phyloP scores from a whole-genome alignment of 1,140 invertebrate species.

The Bombus superbus region DNA sequence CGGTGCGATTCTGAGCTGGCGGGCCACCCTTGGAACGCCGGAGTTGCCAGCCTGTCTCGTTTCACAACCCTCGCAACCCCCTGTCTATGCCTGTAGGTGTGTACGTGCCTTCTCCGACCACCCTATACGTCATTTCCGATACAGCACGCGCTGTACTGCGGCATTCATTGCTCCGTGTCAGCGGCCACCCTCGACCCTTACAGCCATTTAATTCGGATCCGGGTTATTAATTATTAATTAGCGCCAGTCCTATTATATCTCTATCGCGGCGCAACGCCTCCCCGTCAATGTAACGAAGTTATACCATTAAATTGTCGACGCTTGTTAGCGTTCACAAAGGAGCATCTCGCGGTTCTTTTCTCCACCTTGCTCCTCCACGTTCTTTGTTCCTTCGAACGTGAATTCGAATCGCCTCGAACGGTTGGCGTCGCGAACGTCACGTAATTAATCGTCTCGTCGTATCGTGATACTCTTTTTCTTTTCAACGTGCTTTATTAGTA shows the following conservation, averaged over 20 bases:
- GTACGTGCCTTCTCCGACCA: conserved; percentile 34
- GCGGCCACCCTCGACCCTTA: conserved; percentile 75
- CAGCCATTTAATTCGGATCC: conserved; percentile 81
- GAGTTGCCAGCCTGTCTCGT: conserved; percentile 47
- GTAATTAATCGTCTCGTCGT: conserved; percentile 49
- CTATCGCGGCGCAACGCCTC: conserved; percentile 75
- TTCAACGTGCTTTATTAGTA: background rate
- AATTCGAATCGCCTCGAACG: conserved; percentile 36
- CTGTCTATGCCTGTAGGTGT: background rate
- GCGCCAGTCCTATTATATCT: conserved; percentile 79
- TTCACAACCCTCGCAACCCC: conserved; percentile 39
- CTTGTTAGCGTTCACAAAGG: conserved; percentile 68
- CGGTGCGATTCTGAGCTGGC: conserved; percentile 68
- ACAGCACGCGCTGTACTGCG: conserved; percentile 68
- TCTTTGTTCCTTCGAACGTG: background rate
- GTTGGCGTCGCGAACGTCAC: conserved; percentile 29
- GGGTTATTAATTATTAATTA: conserved; percentile 83
- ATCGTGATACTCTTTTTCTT: background rate
- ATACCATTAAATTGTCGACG: conserved; percentile 76
- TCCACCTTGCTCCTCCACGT: background rate
- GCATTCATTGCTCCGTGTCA: conserved; percentile 74
- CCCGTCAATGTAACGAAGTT: conserved; percentile 69
- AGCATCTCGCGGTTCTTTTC: conserved; percentile 33
- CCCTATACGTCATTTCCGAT: conserved; percentile 72
- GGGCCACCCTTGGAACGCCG: conserved; percentile 76